Percentiles rank a stretch among this genome's conserved stretches.
Conservation (phyloP, 92 coral and sea anemone genomes). For the Diadumene lineata region DNA sequence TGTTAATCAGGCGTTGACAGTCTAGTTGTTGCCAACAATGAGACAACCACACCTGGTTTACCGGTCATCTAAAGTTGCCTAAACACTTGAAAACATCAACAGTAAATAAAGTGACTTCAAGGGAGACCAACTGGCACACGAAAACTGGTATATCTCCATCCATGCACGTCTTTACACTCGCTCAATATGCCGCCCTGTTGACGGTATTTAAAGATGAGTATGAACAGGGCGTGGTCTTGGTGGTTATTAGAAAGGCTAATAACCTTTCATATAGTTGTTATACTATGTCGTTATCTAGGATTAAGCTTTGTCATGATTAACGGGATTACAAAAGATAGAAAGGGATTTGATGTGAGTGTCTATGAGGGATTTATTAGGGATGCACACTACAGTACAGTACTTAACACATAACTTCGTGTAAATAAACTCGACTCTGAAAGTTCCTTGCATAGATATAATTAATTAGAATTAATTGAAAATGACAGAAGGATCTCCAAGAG, state of each 20-base stretch:
- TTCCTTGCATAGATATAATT: too few relatives aligned
- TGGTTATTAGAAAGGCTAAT: background rate
- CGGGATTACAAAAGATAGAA: background rate
- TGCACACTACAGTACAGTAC: too few relatives aligned
- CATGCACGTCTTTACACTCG: background rate
- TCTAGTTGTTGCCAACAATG: background rate
- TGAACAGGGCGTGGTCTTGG: background rate
- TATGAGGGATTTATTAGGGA: background rate
- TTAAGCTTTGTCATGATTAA: background rate
- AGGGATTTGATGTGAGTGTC: background rate
- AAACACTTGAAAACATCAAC: slow-evolving; percentile 7
- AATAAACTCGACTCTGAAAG: too few relatives aligned
- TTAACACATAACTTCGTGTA: too few relatives aligned
- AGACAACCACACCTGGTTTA: background rate
- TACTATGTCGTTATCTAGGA: background rate
- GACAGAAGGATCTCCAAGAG: too few relatives aligned
- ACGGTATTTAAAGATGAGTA: background rate
- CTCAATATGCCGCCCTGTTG: background rate
- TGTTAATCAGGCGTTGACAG: background rate
- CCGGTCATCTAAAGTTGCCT: background rate
- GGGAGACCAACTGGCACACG: background rate
- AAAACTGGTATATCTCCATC: slow-evolving; percentile 1
- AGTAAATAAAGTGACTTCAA: background rate
- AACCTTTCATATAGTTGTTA: background rate
- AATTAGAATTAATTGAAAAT: too few relatives aligned